These are phyloP conservation scores for Branchellion lobata DNA, from an alignment of 2,888 invertebrate species.

Conservation along the genomic window DNA sequence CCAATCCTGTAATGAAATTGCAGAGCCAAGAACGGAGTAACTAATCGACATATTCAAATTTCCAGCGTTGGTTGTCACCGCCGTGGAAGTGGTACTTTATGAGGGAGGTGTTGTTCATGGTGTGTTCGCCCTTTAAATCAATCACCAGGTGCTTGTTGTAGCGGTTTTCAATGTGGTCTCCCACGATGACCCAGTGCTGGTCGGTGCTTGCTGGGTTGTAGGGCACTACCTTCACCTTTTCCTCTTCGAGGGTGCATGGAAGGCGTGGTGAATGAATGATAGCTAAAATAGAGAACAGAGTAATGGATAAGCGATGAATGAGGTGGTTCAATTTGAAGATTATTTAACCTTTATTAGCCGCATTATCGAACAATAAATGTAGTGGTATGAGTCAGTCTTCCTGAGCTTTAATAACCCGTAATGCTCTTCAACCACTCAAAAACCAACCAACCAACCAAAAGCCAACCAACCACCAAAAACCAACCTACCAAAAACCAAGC, in stretches of 20 bases:
- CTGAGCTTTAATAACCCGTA: too few relatives aligned
- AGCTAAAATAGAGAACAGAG: neutral
- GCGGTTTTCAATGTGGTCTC: conserved; percentile 47
- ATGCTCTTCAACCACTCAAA: too few relatives aligned
- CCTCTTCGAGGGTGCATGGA: neutral
- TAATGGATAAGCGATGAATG: neutral
- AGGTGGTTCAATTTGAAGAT: neutral
- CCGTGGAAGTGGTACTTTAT: conserved; percentile 46
- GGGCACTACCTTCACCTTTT: conserved; percentile 15
- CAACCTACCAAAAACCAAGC: too few relatives aligned
- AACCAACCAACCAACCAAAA: too few relatives aligned
- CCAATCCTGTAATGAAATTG: too few relatives aligned
- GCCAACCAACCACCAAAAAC: too few relatives aligned
- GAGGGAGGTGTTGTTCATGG: conserved; percentile 25
- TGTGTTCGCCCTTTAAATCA: conserved; percentile 38
- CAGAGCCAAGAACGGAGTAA: too few relatives aligned
- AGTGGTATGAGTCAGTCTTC: too few relatives aligned
- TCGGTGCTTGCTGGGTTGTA: conserved; percentile 42
- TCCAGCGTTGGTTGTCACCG: conserved; percentile 48
- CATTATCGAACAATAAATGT: too few relatives aligned
- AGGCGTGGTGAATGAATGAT: neutral
- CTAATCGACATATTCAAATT: too few relatives aligned
- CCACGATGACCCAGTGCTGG: conserved; percentile 45
- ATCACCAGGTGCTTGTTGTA: conserved; percentile 41
- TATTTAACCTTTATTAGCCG: too few relatives aligned